phyloP scores from a whole-genome alignment of 2,888 invertebrate species.

The Sisyra nigra region DNA sequence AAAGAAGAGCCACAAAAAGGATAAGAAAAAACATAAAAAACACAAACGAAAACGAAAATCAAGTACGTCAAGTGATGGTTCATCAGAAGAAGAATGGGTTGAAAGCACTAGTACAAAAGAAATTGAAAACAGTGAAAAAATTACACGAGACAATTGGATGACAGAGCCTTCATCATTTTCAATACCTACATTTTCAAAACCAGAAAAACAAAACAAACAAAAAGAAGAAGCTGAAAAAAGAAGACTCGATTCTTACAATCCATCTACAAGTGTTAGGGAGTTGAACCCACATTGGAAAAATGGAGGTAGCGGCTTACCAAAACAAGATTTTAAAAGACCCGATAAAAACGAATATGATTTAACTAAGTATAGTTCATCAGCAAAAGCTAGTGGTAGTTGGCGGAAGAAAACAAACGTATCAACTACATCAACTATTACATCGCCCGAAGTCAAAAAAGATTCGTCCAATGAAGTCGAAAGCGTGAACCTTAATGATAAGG shows the following conservation, averaged over 20 bases:
- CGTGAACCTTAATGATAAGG: slow-evolving; percentile 45
- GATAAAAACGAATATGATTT: slow-evolving; percentile 26
- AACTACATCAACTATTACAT: no score
- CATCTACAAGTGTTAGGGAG: slow-evolving; percentile 57
- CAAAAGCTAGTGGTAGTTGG: no score
- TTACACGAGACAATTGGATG: slow-evolving; percentile 66
- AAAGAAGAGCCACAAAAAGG: slow-evolving; percentile 27
- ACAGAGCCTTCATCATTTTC: slow-evolving; percentile 35
- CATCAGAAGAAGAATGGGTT: slow-evolving; percentile 38
- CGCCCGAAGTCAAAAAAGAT: neutral
- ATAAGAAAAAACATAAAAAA: slow-evolving; percentile 22
- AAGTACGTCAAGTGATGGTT: slow-evolving; percentile 13
- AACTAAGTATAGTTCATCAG: slow-evolving; percentile 10
- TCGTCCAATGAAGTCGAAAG: slow-evolving; percentile 16
- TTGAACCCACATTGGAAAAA: slow-evolving; percentile 87
- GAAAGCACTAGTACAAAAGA: slow-evolving; percentile 23
- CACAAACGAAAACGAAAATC: slow-evolving; percentile 14
- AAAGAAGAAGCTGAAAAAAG: slow-evolving; percentile 32
- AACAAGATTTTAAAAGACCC: slow-evolving; percentile 29
- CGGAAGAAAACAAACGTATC: slow-evolving; percentile 13
- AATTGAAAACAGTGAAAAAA: slow-evolving; percentile 4
- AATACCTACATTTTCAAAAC: slow-evolving; percentile 25
- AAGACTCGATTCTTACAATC: slow-evolving; percentile 44
- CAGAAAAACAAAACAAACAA: slow-evolving; percentile 28
- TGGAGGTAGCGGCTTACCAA: slow-evolving; percentile 73